Base-by-base conservation (phyloP, 1,140 invertebrate species). In the Bilobella aurantiaca region DNA sequence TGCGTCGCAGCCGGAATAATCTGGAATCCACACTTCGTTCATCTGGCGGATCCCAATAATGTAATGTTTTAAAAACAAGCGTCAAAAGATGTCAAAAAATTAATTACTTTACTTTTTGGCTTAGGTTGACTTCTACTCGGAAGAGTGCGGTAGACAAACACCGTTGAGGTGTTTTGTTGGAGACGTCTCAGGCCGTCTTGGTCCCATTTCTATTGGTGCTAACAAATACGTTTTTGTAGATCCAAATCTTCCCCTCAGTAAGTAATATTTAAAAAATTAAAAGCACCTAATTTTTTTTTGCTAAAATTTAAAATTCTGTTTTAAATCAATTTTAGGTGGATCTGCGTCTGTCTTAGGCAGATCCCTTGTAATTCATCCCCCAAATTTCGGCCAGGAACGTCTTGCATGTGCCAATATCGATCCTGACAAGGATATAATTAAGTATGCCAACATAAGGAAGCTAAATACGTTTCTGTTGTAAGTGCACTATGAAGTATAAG, bases 21-120 rank as follows among this genome's bases (percentile, higher is more conserved):
- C 30, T 97, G 91, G 90, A 96, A 96, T 81, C 93, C 94, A 0
- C 92, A 87, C 78, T 91, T 88, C 71, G 91, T 90, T 25, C 90
- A 93, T 78, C 78, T 93, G 3, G 90, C 90, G 1, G 89, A 93
- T 81, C 88, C 90, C 1, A 80, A 90, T 18, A 91, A 93, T 79
- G 91, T 94, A 81, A 83, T 81, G 75, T n/a, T n/a, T n/a, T n/a
- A n/a, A n/a, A n/a, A n/a, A n/a, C n/a, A n/a, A n/a, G n/a, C n/a
- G n/a, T n/a, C n/a, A n/a, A n/a, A n/a, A n/a, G n/a, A n/a, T n/a
- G n/a, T n/a, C n/a, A n/a, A n/a, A n/a, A n/a, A n/a, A n/a, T n/a
- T 37, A 61, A 62, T 62, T 53, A 12, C 12, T 18, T 62, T 5
- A 53, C 31, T 37, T 56, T 47, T 28, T 47, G 18, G 57, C 53